Conservation (phyloP, 92 coral and sea anemone species). For the Siderastrea radians region DNA sequence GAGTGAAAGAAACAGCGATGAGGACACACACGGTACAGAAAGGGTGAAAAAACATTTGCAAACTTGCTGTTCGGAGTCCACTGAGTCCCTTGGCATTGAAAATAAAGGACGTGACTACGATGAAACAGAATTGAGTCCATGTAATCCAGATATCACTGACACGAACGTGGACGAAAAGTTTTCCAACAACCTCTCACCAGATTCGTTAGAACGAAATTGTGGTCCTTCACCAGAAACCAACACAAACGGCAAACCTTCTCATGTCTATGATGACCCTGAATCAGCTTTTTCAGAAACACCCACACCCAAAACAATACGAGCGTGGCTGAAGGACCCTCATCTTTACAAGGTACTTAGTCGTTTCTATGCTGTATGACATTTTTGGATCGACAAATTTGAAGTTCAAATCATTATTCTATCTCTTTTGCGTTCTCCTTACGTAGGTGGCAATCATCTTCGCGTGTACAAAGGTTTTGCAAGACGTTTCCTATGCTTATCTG, state of each 20-base stretch:
- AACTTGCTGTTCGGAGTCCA: background rate
- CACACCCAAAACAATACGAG: background rate
- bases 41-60: background rate
- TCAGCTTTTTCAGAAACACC: background rate
- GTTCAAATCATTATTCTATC: background rate
- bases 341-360: conserved; percentile 9
- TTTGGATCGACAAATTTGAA: background rate
- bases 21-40: background rate
- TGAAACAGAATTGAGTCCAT: background rate
- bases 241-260: background rate
- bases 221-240: background rate
- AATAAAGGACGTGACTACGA: background rate
- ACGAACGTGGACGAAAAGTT: background rate
- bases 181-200: background rate
- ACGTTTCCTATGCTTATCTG: conserved; percentile 1
- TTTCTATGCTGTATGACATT: background rate
- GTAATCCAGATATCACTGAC: background rate
- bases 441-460: conserved; percentile 9
- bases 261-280: background rate
- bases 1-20: background rate
- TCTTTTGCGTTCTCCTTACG: background rate
- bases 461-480: background rate
- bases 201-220: background rate
- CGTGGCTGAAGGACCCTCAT: conserved; percentile 5
- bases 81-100: background rate